These are phyloP conservation scores for Drosophila arizonae DNA, from an alignment of 1,140 invertebrate genomes.

Conservation along the genomic window DNA sequence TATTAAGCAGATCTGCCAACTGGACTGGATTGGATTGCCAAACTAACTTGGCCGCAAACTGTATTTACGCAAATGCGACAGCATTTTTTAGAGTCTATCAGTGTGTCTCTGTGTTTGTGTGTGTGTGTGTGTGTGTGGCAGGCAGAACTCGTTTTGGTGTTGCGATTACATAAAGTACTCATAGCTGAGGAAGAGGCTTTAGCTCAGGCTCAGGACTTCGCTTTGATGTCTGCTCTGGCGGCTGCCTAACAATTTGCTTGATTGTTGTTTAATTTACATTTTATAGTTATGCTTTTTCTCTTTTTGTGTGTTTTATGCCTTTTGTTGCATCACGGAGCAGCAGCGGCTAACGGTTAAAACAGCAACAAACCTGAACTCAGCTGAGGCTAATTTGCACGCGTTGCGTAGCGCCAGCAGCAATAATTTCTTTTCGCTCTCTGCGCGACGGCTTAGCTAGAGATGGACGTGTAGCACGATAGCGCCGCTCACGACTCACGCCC, in stretches of 20 bases:
- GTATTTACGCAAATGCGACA: conserved; percentile 47
- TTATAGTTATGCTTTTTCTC: conserved; percentile 48
- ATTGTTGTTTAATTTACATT: conserved; percentile 63
- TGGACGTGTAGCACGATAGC: conserved; percentile 23
- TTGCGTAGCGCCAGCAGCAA: conserved; percentile 27
- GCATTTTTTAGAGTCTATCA: neutral
- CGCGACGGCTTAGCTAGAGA: neutral
- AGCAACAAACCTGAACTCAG: conserved; percentile 3
- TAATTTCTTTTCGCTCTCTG: conserved; percentile 13
- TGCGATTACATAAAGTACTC: conserved; percentile 62
- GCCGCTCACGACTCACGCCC: neutral
- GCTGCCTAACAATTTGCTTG: conserved; percentile 8
- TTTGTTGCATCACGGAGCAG: conserved; percentile 30
- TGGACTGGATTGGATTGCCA: conserved; percentile 33
- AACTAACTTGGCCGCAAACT: conserved; percentile 9
- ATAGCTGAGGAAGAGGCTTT: neutral
- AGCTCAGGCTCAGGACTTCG: conserved; percentile 48
- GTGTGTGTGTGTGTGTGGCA: conserved; percentile 4
- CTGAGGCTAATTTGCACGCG: conserved; percentile 34
- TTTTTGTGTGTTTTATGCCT: conserved; percentile 7
- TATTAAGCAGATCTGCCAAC: conserved; percentile 25
- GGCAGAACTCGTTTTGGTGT: conserved; percentile 56
- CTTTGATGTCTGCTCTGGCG: neutral
- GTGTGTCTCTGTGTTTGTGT: too few species aligned
- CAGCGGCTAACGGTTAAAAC: conserved; percentile 12